phyloP scores from a whole-genome alignment of 2,888 invertebrate genomes.

The Lepas anatifera region DNA sequence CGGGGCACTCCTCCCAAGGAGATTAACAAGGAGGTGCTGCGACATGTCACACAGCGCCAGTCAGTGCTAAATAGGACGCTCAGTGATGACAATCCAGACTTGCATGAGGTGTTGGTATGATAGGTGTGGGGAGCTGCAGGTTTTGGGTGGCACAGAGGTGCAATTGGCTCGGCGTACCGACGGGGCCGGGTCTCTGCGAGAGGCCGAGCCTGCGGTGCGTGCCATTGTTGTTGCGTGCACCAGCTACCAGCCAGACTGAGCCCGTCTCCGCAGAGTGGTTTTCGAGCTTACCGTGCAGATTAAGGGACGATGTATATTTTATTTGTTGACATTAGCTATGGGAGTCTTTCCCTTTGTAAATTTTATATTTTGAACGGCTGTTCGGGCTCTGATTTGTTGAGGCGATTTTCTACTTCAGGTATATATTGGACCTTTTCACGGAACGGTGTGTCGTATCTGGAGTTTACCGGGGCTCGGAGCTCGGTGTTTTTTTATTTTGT shows the following conservation, averaged over 20 bases:
- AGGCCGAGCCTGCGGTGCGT: background rate
- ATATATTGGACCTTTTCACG: background rate
- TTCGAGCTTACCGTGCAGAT: background rate
- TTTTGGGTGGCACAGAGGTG: no score
- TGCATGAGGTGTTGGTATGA: slow-evolving; percentile 4
- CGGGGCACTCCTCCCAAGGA: slow-evolving; percentile 5
- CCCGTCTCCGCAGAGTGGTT: no score
- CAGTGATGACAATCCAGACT: background rate
- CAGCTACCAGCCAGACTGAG: no score
- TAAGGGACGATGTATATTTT: slow-evolving; percentile 9
- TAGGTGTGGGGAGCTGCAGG: background rate
- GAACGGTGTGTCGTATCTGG: background rate
- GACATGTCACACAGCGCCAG: background rate
- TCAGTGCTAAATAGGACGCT: background rate
- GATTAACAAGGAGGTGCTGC: background rate
- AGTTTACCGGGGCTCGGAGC: background rate
- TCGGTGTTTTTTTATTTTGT: no score
- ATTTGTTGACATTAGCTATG: background rate
- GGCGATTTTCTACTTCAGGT: background rate
- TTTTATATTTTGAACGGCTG: no score
- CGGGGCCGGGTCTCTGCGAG: background rate
- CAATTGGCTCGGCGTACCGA: no score
- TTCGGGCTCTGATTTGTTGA: no score
- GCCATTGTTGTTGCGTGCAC: background rate
- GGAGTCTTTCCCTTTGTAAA: no score